phyloP scores from a whole-genome alignment of 2,113 vertebrate genomes.

The Triplophysa rosa region DNA sequence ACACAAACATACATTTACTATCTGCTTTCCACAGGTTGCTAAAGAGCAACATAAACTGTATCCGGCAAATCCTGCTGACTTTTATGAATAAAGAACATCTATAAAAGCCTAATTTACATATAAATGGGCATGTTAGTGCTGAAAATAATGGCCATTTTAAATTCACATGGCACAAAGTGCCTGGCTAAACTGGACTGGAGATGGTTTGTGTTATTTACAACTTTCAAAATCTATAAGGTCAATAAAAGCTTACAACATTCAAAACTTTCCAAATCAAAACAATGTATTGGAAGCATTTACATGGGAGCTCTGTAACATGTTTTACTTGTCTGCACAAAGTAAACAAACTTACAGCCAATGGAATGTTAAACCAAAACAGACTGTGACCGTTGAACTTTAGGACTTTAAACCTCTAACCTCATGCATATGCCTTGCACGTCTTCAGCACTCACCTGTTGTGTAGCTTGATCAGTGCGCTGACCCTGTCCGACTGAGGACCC shows the following conservation, averaged over 20 bases:
- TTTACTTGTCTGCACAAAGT: not conserved
- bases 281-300: not conserved
- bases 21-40: too few relatives aligned
- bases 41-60: too few relatives aligned
- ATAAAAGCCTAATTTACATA: too few relatives aligned
- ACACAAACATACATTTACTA: too few relatives aligned
- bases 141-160: not conserved
- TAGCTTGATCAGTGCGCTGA: conserved; percentile 91
- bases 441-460: conserved; percentile 86
- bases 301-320: not conserved
- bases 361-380: not conserved
- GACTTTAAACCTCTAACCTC: conserved; percentile 22
- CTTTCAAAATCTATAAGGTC: not conserved
- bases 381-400: conserved; percentile 14
- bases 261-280: too few relatives aligned
- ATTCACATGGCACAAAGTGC: too few relatives aligned
- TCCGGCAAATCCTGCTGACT: too few relatives aligned
- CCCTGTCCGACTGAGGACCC: conserved; percentile 83
- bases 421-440: conserved; percentile 5
- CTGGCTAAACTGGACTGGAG: too few relatives aligned
- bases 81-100: too few relatives aligned
- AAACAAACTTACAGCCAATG: conserved; percentile 3
- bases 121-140: too few relatives aligned
- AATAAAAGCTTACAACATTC: not conserved
- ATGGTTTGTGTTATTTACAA: not conserved